phyloP scores from a whole-genome alignment of 1,140 invertebrate species.

The Calephelis nemesis region DNA sequence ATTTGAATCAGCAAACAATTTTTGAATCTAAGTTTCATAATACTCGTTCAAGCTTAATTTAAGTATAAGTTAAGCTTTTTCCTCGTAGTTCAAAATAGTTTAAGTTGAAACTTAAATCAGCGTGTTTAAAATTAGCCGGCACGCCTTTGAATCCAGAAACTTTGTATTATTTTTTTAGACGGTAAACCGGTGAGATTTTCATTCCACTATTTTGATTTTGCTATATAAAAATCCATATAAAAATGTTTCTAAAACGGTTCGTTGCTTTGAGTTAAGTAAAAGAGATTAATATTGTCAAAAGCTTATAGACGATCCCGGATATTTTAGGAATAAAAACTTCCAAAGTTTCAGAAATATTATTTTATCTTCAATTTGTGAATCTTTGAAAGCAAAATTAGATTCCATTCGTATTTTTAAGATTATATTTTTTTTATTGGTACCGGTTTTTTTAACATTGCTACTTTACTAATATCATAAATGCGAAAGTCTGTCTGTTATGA shows the following conservation, averaged over 20 bases:
- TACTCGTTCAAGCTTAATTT: background rate
- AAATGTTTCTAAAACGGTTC: background rate
- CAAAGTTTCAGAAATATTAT: background rate
- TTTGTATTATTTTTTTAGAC: constrained; percentile 8
- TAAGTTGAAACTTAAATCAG: constrained; percentile 15
- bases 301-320: background rate
- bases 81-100: constrained; percentile 7
- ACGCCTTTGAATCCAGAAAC: constrained; percentile 2
- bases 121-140: constrained; percentile 2
- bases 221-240: background rate
- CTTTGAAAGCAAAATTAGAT: background rate
- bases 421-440: no score
- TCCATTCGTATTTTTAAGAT: background rate
- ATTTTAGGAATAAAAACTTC: background rate
- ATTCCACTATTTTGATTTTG: constrained; percentile 1
- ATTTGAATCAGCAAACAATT: no score
- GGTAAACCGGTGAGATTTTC: background rate
- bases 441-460: no score
- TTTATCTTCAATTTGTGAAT: background rate
- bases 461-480: accelerated
- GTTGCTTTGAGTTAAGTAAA: background rate
- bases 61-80: constrained; percentile 1
- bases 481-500: no score
- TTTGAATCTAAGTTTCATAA: no score
- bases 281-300: constrained; percentile 1